These are phyloP conservation scores for Halichondria panicea DNA, from an alignment of 37 sponge, comb jelly and placozoan species.

Conservation along the genomic window DNA sequence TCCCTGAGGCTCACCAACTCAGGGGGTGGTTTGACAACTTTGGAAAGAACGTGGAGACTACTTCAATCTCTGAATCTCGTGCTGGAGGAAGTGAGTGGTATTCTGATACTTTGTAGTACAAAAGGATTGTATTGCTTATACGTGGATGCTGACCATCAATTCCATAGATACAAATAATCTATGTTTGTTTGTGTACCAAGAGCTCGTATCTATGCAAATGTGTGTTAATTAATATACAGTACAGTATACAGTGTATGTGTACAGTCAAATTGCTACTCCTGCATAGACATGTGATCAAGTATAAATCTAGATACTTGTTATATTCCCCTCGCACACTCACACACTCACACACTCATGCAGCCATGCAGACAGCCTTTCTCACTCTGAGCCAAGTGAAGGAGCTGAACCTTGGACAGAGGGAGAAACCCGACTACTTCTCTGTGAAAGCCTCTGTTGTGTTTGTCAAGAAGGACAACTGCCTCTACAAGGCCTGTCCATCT, in stretches of 20 bases:
- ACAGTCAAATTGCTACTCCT: no score
- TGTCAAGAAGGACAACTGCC: slow-evolving; percentile 78
- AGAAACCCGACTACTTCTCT: slow-evolving; percentile 83
- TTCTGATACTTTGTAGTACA: not conserved
- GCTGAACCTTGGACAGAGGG: slow-evolving; percentile 69
- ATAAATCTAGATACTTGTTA: not conserved
- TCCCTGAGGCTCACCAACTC: slow-evolving; percentile 73
- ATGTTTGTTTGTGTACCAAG: no score
- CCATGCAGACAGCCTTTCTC: slow-evolving; percentile 4
- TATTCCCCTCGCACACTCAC: not conserved
- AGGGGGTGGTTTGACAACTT: slow-evolving; percentile 81
- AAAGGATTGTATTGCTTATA: not conserved
- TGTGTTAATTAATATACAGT: no score
- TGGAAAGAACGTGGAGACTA: slow-evolving; percentile 60
- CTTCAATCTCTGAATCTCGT: slow-evolving; percentile 52
- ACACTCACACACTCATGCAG: not conserved
- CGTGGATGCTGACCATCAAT: no score
- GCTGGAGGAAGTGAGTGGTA: slow-evolving; percentile 29
- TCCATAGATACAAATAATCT: no score
- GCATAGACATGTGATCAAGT: no score
- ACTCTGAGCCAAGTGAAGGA: slow-evolving; percentile 62
- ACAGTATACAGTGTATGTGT: no score
- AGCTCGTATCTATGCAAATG: no score
- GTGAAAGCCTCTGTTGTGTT: slow-evolving; percentile 58
- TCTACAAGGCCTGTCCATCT: slow-evolving; percentile 84